Percentiles rank a stretch among this genome's conserved stretches.
phyloP scores from a whole-genome alignment of 1,140 invertebrate genomes.

The Brachionus rubens region DNA sequence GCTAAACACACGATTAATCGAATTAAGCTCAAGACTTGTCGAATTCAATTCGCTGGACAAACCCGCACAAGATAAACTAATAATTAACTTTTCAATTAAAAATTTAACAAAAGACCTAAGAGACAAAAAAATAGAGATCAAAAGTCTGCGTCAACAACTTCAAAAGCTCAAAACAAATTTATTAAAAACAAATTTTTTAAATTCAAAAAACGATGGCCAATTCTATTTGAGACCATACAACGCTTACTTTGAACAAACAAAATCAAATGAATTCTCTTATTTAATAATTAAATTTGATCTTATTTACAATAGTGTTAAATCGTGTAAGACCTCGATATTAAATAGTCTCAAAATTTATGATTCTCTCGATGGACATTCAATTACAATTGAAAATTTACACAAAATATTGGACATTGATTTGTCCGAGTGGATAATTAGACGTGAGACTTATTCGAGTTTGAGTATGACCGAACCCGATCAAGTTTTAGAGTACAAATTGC shows the following conservation, averaged over 20 bases:
- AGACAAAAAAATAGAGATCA: neutral
- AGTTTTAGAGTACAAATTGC: conserved; percentile 17
- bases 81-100: conserved; percentile 3
- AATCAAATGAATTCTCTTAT: neutral
- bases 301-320: neutral
- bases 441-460: neutral
- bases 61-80: neutral
- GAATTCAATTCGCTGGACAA: neutral
- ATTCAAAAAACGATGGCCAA: neutral
- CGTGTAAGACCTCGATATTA: conserved; percentile 10
- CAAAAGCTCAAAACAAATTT: neutral
- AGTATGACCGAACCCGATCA: neutral
- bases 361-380: neutral
- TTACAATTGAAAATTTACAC: neutral
- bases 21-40: neutral
- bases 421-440: neutral
- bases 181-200: neutral
- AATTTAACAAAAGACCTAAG: neutral
- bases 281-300: conserved; percentile 26
- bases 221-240: conserved; percentile 10
- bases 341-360: conserved; percentile 7
- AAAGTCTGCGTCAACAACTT: neutral
- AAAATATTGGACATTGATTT: conserved; percentile 40
- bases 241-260: neutral
- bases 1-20: conserved; percentile 13